Evolutionary conservation across 2,113 vertebrate genomes (phyloP), one percentile per base, ranked within the genome.

Genomic region (Calyptommatus sinebrachiatus): DNA sequence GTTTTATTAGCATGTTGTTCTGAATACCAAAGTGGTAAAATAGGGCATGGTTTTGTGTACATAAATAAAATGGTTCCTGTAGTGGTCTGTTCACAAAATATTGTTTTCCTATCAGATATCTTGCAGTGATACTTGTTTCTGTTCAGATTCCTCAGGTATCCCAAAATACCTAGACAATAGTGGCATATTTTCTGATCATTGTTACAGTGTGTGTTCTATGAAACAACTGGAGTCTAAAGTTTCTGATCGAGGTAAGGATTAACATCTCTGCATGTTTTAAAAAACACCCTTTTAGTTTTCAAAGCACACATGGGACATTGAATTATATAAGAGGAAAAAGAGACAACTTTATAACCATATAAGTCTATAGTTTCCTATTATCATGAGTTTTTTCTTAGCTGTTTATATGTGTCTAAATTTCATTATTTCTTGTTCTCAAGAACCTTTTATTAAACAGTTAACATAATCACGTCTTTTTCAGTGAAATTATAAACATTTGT

Each of bases 131-230:
- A 5, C 21, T 46, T 76, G 20, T 57, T n/a, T 50, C 26, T 81
- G 21, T 81, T 73, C 35, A 96, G 95, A 96, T 93, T 95, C 94
- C 80, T 92, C 93, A 21, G 93, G 94, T 86, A 91, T 90, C 83
- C 94, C 78, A 82, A 95, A 92, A 92, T 94, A 93, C 81, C 93
- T 94, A 88, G 95, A 94, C 88, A 94, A 95, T 82, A 96, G 89
- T 90, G 95, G 95, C 4, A 96, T 96, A 86, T 95, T 94, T 90
- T 96, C 95, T 79, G 95, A 96, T 73, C 95, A 96, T 87, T 96
- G 95, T 91, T 96, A 96, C 0, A 96, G 95, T 1, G 94, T 96
- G 78, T 96, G 95, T 87, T 95, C 95, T 77, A 94, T 96, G 90
- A 94, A 93, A 87, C 95, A 95, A 73, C 91, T 93, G 73, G 95